Percentiles rank a stretch among this genome's conserved stretches.
phyloP scores from a whole-genome alignment of 2,888 invertebrate species.

The Melieria omissa region DNA sequence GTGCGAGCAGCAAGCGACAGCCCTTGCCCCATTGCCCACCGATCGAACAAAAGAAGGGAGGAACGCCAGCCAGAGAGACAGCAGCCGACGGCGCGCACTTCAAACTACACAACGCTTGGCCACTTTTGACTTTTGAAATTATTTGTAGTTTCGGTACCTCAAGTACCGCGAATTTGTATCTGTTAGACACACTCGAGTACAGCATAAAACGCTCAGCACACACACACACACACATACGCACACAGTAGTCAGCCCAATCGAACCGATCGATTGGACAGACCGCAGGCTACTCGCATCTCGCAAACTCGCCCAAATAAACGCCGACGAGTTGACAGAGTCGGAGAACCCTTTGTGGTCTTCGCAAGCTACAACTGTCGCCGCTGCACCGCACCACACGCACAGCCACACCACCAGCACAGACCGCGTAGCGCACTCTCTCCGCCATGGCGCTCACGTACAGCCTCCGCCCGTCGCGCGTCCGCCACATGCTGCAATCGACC shows the following conservation, averaged over 20 bases:
- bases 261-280: no score
- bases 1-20: neutral
- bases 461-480: slow-evolving; percentile 58
- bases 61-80: neutral
- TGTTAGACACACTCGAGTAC: slow-evolving; percentile 7
- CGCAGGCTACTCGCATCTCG: no score
- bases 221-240: slow-evolving; percentile 16
- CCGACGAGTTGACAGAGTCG: no score
- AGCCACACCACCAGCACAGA: slow-evolving; percentile 16
- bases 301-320: no score
- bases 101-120: no score
- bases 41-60: neutral
- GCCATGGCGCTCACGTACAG: slow-evolving; percentile 64
- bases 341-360: no score
- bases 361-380: no score
- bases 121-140: no score
- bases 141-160: slow-evolving; percentile 31
- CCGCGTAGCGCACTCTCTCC: slow-evolving; percentile 10
- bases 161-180: neutral
- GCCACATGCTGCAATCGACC: slow-evolving; percentile 66
- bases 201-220: slow-evolving; percentile 21
- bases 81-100: slow-evolving; percentile 13
- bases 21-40: neutral
- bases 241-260: neutral
- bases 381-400: neutral